Evolutionary conservation across 2,797 vertebrate genomes (phyloP).

Genomic region (Argya squamiceps): DNA sequence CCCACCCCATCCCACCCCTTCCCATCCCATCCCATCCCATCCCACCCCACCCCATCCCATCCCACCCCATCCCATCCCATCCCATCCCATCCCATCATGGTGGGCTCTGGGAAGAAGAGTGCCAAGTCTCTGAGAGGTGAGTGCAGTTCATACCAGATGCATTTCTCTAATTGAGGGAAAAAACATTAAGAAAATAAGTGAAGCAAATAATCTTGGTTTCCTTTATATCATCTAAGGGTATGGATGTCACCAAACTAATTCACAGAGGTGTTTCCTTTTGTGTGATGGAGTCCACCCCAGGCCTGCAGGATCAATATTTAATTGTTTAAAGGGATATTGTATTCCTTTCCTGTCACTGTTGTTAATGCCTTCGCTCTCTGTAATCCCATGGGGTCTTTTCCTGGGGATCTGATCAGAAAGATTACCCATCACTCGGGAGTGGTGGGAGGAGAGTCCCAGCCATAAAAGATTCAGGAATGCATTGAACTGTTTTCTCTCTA

Average conservation of each 20-base stretch:
- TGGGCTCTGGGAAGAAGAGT: fast-evolving
- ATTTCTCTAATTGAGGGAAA: slow-evolving; percentile 41
- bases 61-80: too few relatives aligned
- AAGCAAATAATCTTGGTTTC: slow-evolving; percentile 49
- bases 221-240: slow-evolving; percentile 6
- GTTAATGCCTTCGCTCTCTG: slow-evolving; percentile 42
- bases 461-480: slow-evolving; percentile 47
- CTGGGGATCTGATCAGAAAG: slow-evolving; percentile 51
- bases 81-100: too few relatives aligned
- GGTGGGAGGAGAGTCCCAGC: slow-evolving; percentile 32
- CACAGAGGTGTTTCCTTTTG: slow-evolving; percentile 55
- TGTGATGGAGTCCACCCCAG: slow-evolving; percentile 54
- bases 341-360: slow-evolving; percentile 67
- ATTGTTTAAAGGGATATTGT: slow-evolving; percentile 70
- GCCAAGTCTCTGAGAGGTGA: fast-evolving
- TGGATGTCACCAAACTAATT: slow-evolving; percentile 48
- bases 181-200: slow-evolving; percentile 30
- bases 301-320: slow-evolving; percentile 60
- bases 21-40: neutral
- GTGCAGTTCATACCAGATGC: fast-evolving
- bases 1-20: too few relatives aligned
- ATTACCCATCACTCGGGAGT: slow-evolving; percentile 27
- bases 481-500: slow-evolving; percentile 44
- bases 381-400: slow-evolving; percentile 61
- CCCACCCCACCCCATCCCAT: neutral